Base-by-base conservation (phyloP, 1,140 invertebrate genomes). In the Ceratitis capitata region DNA sequence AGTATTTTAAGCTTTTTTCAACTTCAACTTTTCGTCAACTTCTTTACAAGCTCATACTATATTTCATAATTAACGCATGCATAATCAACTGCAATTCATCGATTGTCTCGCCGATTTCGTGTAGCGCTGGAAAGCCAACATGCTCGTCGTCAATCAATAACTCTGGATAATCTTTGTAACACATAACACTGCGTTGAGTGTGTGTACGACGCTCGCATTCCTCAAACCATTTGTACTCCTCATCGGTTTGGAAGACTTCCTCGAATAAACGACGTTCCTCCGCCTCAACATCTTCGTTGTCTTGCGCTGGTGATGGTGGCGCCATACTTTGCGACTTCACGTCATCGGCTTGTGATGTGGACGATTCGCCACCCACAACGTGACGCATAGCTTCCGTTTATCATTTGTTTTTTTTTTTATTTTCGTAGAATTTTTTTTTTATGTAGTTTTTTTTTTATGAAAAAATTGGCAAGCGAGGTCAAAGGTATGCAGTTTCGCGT, bases 91-190 rank as follows among this genome's bases (percentile, higher is more conserved):
- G 90, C 87, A 91, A 85, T 87, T 91, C 90, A 90, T 91, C 90
- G 88, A 91, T 91, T 88, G 89, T 91, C 88, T 92, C 90, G 89
- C 90, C 90, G 88, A 91, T 91, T 88, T 91, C 90, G 86, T 91
- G 90, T 86, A 91, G 86, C 10, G 87, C 89, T 84, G 90, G 90
- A 84, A 91, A 91, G 2, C 89, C 90, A 69, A 88, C 90, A 84
- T 88, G 86, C n/a, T 89, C 88, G 85, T 91, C 90, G 64, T 91
- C 90, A 49, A 91, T 91, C n/a, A 91, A 90, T 64, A 90, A 85
- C 64, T 91, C 89, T 26, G 90, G 90, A 86, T 91, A 87, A 49
- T 90, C 64, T 16, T 88, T 88, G 86, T 91, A 91, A 64, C 88
- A 89, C 64, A 91, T 86, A 19, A 91, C 88, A 53, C 47, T 49